These are phyloP conservation scores for Prietella phreatophila DNA, from an alignment of 2,113 vertebrate species.

Conservation along the genomic window DNA sequence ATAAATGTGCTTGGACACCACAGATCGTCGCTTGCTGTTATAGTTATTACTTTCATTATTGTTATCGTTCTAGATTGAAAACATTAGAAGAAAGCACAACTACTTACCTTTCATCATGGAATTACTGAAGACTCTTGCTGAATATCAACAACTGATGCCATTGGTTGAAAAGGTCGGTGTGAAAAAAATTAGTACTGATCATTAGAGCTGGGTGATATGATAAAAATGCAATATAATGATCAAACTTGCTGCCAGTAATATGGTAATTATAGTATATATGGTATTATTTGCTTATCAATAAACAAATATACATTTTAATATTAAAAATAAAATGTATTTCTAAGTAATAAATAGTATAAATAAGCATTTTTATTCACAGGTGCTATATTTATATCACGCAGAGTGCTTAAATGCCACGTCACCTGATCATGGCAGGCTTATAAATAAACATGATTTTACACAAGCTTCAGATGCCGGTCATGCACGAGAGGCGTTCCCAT, in stretches of 20 bases:
- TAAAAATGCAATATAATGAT: neutral
- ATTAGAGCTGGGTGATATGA: neutral
- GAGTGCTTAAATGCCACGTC: too few species aligned
- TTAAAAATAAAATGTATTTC: neutral
- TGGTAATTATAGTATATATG: neutral
- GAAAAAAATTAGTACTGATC: neutral
- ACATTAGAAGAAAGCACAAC: constrained; percentile 97
- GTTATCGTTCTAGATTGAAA: constrained; percentile 81
- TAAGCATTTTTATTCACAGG: too few species aligned
- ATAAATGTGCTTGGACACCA: neutral
- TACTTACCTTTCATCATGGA: constrained; percentile 99
- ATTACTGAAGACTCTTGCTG: constrained; percentile 94
- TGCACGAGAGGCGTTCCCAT: too few species aligned
- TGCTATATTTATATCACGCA: too few species aligned
- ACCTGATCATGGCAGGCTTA: too few species aligned
- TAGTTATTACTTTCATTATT: too few species aligned
- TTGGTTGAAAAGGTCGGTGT: constrained; percentile 88
- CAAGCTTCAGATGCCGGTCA: too few species aligned
- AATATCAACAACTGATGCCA: constrained; percentile 96
- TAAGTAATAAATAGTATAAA: too few species aligned
- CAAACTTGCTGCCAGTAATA: neutral
- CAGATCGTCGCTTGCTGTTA: neutral
- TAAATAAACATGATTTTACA: too few species aligned
- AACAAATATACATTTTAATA: neutral
- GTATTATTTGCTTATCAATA: neutral